Evolutionary conservation across 2,888 invertebrate genomes (phyloP).

Genomic region (Megaustenia siamemsis): DNA sequence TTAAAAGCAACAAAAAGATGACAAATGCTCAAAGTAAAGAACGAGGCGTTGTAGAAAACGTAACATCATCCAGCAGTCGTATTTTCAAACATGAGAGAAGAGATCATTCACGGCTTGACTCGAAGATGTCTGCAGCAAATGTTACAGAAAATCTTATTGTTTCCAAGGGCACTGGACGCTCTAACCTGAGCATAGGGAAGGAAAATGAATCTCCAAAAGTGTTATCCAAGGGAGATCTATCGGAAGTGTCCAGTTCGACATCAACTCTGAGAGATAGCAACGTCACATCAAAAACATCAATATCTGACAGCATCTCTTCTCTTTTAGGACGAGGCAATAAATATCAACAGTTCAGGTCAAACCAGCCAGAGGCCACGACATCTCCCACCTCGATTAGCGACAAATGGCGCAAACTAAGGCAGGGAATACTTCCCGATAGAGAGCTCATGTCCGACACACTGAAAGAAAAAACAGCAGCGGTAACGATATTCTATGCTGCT

Average conservation of each 20-base stretch:
- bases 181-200: slow-evolving; percentile 17
- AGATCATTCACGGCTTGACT: not conserved
- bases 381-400: slow-evolving; percentile 20
- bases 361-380: slow-evolving; percentile 5
- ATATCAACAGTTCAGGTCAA: slow-evolving; percentile 16
- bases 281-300: slow-evolving; percentile 33
- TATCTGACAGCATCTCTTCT: slow-evolving; percentile 45
- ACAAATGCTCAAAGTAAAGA: not conserved
- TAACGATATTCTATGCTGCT: slow-evolving; percentile 41
- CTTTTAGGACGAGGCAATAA: slow-evolving; percentile 28
- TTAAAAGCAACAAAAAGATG: not conserved
- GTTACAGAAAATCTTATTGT: not conserved
- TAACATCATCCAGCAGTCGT: not conserved
- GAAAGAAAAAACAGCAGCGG: slow-evolving; percentile 26
- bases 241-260: slow-evolving; percentile 28
- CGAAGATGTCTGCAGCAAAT: not conserved
- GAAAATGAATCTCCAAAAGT: slow-evolving; percentile 23
- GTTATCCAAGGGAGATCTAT: slow-evolving; percentile 10
- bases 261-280: slow-evolving; percentile 35
- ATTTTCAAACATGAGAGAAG: not conserved
- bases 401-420: slow-evolving; percentile 36
- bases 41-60: no score
- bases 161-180: slow-evolving; percentile 2
- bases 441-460: not conserved
- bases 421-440: slow-evolving; percentile 34